phyloP scores from a whole-genome alignment of 2,113 vertebrate species.

The Tretioscincus oriximinensis region DNA sequence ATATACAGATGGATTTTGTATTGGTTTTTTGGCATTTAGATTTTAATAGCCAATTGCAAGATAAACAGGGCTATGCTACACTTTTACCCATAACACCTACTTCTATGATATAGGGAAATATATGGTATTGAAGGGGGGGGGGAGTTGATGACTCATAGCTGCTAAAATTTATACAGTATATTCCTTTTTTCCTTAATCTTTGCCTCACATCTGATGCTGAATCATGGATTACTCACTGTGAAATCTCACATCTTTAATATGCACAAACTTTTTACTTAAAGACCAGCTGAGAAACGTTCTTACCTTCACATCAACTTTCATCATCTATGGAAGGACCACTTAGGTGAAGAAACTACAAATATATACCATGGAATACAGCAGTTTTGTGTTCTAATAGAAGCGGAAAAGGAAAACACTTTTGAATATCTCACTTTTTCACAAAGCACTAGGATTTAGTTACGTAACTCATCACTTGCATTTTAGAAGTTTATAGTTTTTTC shows the following conservation, averaged over 20 bases:
- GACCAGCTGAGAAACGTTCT: slow-evolving; percentile 65
- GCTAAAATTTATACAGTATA: not conserved
- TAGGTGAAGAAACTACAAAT: slow-evolving; percentile 54
- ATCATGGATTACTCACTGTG: slow-evolving; percentile 53
- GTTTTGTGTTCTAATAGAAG: not conserved
- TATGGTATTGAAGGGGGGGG: too few relatives aligned
- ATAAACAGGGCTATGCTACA: not conserved
- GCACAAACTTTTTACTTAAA: slow-evolving; percentile 42
- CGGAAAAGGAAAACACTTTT: not conserved
- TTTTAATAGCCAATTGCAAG: not conserved
- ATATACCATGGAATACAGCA: slow-evolving; percentile 37
- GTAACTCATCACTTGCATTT: not conserved
- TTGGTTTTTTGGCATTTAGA: not conserved
- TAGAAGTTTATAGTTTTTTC: not conserved
- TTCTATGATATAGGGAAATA: too few relatives aligned
- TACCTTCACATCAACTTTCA: slow-evolving; percentile 67
- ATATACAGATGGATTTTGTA: not conserved
- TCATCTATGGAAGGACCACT: slow-evolving; percentile 52
- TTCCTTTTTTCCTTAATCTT: slow-evolving; percentile 46
- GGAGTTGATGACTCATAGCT: too few relatives aligned
- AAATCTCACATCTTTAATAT: slow-evolving; percentile 56
- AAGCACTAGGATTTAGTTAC: not conserved
- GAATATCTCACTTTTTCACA: not conserved
- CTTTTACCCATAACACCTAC: too few relatives aligned
- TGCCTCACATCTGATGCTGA: slow-evolving; percentile 61